Evolutionary conservation across 2,113 vertebrate genomes (phyloP), one percentile per base, ranked within the genome.

Genomic region (Pterocles gutturalis): DNA sequence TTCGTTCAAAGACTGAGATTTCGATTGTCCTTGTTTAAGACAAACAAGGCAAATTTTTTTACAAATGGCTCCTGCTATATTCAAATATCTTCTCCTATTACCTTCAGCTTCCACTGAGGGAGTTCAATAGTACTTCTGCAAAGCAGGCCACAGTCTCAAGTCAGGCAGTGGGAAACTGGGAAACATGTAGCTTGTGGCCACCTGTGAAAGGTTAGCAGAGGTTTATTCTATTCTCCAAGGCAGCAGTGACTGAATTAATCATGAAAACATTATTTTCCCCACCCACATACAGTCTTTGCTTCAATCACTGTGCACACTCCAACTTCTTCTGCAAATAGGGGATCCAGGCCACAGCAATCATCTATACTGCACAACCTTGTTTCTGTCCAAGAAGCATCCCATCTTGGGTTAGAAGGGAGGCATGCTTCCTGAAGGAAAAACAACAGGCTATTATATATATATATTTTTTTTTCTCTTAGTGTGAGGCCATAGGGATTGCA

Each of bases 261-360:
- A 43, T 66, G 57, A 80, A 90, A 51, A 11, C 4, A n/a, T 28
- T 72, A 5, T 43, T 89, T 80, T 53, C 20, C 17, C 14, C 0
- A 0, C 2, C 7, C 7, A 6, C 1, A 10, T 51, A 24, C 8
- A 6, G 2, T 25, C 26, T 65, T 73, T 83, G 3, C 14, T 77
- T 89, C 36, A 17, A 25, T 1, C 14, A 54, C 17, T 54, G 16
- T 28, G 43, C 10, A 6, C 67, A 61, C 33, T 51, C 18, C 22
- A 55, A 26, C 54, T 88, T 67, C 53, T 88, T 24, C 8, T 46
- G 25, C 48, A 78, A 73, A 57, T 28, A 33, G 5, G 9, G 4
- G 2, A 71, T 79, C 8, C 43, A 55, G 48, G 54, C 38, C 25
- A 31, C 38, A 70, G 19, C 6, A 57, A 41, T 9, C 0, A 0